A percentile compares a stretch with the other conserved stretches of the same genome.
These are phyloP conservation scores for Eupithecia exiguata DNA, from an alignment of 2,888 invertebrate genomes.

Conservation along the genomic window DNA sequence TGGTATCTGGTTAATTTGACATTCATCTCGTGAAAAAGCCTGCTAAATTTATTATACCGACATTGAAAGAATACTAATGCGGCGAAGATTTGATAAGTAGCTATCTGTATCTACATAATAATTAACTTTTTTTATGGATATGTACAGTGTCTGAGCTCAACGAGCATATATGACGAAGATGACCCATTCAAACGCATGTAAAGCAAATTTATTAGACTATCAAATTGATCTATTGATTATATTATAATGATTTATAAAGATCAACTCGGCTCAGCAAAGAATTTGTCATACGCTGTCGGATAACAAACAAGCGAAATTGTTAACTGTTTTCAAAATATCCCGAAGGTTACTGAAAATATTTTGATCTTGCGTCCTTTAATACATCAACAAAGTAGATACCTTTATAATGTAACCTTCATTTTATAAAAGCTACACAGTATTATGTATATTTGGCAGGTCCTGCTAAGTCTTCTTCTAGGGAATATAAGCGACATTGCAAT, in stretches of 20 bases:
- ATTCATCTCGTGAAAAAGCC: conserved; percentile 48
- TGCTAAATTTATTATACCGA: conserved; percentile 45
- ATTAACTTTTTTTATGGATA: conserved; percentile 39
- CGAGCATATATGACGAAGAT: conserved; percentile 33
- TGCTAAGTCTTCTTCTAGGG: neutral
- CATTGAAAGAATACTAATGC: conserved; percentile 48
- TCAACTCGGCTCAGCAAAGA: conserved; percentile 14
- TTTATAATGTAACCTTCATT: neutral
- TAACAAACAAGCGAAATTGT: conserved; percentile 25
- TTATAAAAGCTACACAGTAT: neutral
- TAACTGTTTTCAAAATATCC: conserved; percentile 32
- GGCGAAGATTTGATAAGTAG: conserved; percentile 35
- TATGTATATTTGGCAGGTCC: neutral
- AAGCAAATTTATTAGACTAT: conserved; percentile 40
- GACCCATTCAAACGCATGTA: conserved; percentile 42
- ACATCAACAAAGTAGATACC: neutral
- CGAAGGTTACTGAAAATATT: conserved; percentile 29
- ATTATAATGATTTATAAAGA: conserved; percentile 8
- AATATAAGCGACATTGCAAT: neutral
- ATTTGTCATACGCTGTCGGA: conserved; percentile 25
- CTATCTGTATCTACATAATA: conserved; percentile 37
- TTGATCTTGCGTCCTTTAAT: conserved; percentile 6
- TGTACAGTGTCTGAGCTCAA: conserved; percentile 40
- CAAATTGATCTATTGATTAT: conserved; percentile 30
- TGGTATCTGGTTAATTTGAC: conserved; percentile 47